Evolutionary conservation across 1,140 invertebrate species (phyloP).

Genomic region (Drosophila sucinea): DNA sequence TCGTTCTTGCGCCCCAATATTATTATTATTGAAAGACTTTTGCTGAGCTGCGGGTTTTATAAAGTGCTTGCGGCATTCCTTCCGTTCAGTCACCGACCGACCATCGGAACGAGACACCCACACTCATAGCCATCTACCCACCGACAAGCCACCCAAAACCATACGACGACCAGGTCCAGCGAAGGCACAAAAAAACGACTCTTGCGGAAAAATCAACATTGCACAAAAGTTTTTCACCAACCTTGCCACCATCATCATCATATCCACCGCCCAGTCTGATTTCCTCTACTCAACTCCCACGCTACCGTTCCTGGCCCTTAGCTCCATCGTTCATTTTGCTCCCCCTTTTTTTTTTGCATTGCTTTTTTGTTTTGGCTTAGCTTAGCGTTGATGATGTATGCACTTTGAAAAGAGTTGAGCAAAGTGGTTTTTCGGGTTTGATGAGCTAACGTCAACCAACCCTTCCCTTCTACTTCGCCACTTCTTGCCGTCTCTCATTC

Average conservation of each 20-base stretch:
- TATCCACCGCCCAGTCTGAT: constrained; percentile 11
- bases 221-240: constrained; percentile 72
- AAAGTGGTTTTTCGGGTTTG: constrained; percentile 80
- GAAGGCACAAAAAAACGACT: constrained; percentile 61
- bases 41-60: constrained; percentile 71
- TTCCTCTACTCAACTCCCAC: constrained; percentile 11
- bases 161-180: constrained; percentile 52
- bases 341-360: constrained; percentile 43
- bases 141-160: not conserved
- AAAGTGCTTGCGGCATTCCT: constrained; percentile 65
- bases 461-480: not conserved
- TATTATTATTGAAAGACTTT: constrained; percentile 77
- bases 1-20: constrained; percentile 65
- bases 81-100: constrained; percentile 23
- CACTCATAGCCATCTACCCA: too few relatives aligned
- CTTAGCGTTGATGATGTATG: constrained; percentile 80
- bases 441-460: constrained; percentile 74
- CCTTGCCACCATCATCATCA: constrained; percentile 17
- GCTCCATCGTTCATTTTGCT: constrained; percentile 50
- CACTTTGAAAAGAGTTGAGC: constrained; percentile 81
- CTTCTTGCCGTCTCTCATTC: not conserved
- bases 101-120: constrained; percentile 17
- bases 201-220: constrained; percentile 81
- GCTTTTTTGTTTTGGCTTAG: constrained; percentile 79
- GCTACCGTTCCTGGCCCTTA: not conserved